phyloP scores from a whole-genome alignment of 1,140 invertebrate species.

The Alviniconcha marisindica region DNA sequence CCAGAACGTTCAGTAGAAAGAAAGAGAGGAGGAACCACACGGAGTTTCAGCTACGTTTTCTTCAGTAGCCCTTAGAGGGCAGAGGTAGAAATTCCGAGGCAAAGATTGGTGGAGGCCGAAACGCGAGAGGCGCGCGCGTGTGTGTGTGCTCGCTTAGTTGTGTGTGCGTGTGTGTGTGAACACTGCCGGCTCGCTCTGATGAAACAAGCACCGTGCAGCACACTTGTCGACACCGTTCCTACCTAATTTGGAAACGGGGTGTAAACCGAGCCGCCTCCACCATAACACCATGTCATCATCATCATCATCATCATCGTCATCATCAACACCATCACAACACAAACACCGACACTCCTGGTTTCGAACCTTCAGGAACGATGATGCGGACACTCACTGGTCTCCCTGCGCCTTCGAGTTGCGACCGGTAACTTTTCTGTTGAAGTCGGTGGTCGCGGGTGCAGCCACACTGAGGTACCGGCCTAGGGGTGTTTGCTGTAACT shows the following conservation, averaged over 20 bases:
- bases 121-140: constrained; percentile 14
- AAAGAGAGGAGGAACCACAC: background rate
- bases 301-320: background rate
- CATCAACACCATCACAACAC: constrained; percentile 9
- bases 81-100: constrained; percentile 33
- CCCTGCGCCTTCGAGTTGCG: background rate
- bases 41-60: constrained; percentile 20
- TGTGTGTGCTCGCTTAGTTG: background rate
- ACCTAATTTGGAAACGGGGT: constrained; percentile 41
- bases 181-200: constrained; percentile 14
- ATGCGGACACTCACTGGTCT: background rate
- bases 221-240: constrained; percentile 38
- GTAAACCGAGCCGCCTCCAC: constrained; percentile 28
- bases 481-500: background rate
- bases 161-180: constrained; percentile 31
- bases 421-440: background rate
- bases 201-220: constrained; percentile 6
- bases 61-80: constrained; percentile 9
- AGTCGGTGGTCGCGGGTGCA: background rate
- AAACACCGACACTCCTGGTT: background rate
- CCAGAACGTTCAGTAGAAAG: background rate
- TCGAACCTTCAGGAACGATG: background rate
- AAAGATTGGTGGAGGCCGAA: constrained; percentile 25
- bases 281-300: background rate
- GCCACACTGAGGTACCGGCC: background rate